Conservation (phyloP, 1,140 invertebrate species). For the Caenorhabditis inopinata region DNA sequence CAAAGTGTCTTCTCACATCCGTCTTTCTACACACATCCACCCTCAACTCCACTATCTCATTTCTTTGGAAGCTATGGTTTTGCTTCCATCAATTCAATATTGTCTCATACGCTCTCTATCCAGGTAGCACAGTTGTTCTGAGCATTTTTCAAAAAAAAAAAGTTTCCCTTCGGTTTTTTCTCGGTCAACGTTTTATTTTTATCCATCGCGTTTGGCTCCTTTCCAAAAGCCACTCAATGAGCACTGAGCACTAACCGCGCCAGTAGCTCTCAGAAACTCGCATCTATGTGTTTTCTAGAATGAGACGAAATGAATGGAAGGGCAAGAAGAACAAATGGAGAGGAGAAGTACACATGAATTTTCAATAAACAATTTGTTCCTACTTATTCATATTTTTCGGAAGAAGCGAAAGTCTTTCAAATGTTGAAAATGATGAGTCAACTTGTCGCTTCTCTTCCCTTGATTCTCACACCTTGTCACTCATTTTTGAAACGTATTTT, state of each 20-base stretch:
- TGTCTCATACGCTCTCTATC: neutral
- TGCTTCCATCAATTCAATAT: too few relatives aligned
- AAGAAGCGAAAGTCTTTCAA: too few relatives aligned
- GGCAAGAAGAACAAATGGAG: neutral
- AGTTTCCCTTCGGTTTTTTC: neutral
- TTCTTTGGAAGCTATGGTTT: too few relatives aligned
- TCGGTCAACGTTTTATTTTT: neutral
- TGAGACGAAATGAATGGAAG: neutral
- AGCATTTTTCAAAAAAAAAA: neutral
- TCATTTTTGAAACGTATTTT: too few relatives aligned
- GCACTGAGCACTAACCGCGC: neutral
- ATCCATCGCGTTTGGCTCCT: neutral
- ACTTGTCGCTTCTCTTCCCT: too few relatives aligned
- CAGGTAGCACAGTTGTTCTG: conserved; percentile 12
- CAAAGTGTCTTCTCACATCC: conserved; percentile 1
- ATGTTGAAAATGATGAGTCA: conserved; percentile 12
- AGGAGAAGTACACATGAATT: conserved; percentile 11
- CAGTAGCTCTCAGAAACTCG: conserved; percentile 20
- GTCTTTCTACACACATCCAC: neutral
- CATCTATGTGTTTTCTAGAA: conserved; percentile 22
- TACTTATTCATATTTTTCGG: neutral
- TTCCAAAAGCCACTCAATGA: neutral
- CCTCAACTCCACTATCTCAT: neutral
- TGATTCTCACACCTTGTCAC: too few relatives aligned
- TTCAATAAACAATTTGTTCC: conserved; percentile 30